Evolutionary conservation across 2,113 vertebrate species (phyloP).

Genomic region (Numida meleagris): DNA sequence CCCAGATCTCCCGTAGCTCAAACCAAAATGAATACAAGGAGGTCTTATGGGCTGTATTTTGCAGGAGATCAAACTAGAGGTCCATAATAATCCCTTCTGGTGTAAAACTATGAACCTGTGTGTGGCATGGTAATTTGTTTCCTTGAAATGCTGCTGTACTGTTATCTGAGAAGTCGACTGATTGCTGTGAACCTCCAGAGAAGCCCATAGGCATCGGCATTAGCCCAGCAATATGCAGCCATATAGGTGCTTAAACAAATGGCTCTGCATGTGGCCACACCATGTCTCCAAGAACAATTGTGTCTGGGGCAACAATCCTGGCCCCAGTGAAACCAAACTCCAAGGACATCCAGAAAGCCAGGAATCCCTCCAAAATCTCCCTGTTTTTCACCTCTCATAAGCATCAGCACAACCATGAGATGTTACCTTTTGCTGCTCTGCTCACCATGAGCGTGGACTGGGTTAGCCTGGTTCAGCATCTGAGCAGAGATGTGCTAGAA

Average conservation of each 20-base stretch:
- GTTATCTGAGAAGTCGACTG: not conserved
- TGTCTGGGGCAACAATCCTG: not conserved
- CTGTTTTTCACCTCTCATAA: not conserved
- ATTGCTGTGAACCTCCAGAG: not conserved
- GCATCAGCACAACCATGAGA: not conserved
- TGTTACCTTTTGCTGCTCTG: not conserved
- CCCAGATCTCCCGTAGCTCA: not conserved
- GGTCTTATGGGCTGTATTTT: not conserved
- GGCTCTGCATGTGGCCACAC: not conserved
- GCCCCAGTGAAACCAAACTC: not conserved
- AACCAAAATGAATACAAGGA: not conserved
- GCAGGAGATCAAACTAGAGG: not conserved
- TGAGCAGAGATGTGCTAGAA: not conserved
- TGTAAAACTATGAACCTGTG: not conserved
- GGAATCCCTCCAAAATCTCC: not conserved
- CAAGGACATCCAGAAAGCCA: not conserved
- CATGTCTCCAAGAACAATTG: fast-evolving
- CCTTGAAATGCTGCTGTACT: not conserved
- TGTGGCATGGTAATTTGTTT: not conserved
- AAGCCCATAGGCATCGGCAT: fast-evolving
- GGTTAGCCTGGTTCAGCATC: not conserved
- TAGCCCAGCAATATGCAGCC: not conserved
- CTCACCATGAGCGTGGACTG: fast-evolving
- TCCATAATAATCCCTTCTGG: not conserved
- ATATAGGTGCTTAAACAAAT: not conserved